A percentile compares a stretch with the other conserved stretches of the same genome.
These are phyloP conservation scores for Etia nguti DNA, from an alignment of 2,113 vertebrate species.

Conservation along the genomic window DNA sequence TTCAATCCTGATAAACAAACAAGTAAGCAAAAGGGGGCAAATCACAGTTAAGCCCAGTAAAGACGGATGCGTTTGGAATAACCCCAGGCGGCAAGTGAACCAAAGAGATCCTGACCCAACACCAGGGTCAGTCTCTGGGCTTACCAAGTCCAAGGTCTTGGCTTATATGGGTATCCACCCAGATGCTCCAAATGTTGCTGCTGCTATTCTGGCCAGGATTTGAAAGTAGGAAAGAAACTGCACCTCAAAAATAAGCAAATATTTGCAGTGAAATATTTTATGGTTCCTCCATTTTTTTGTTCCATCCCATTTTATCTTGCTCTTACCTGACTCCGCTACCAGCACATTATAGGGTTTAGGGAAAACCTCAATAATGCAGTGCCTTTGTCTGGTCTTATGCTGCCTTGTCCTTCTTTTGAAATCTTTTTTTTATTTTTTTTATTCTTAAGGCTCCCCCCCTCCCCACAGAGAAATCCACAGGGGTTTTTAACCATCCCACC, in stretches of 20 bases:
- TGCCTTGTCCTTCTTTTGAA: conserved; percentile 1
- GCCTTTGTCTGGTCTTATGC: conserved; percentile 37
- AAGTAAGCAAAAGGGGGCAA: conserved; percentile 51
- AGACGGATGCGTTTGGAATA: conserved; percentile 6
- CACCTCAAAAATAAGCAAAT: not conserved
- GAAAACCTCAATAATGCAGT: conserved; percentile 27
- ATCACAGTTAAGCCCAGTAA: conserved; percentile 42
- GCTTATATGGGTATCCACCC: conserved; percentile 10
- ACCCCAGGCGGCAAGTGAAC: not conserved
- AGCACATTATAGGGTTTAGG: conserved; percentile 44
- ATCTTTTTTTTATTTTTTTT: conserved; percentile 4
- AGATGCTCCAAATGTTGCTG: not conserved
- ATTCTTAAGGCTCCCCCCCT: conserved; percentile 1
- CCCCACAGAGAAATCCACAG: conserved; percentile 54
- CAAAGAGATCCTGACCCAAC: not conserved
- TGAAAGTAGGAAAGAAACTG: not conserved
- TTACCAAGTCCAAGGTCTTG: not conserved
- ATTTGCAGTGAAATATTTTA: not conserved
- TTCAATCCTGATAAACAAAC: conserved; percentile 58
- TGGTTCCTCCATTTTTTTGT: not conserved
- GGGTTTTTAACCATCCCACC: conserved; percentile 70
- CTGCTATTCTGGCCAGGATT: not conserved
- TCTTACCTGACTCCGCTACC: conserved; percentile 15
- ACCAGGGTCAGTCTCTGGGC: not conserved
- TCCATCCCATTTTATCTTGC: not conserved